Conservation (phyloP, 2,797 vertebrate genomes). For the Triplophysa yarkandensis region DNA sequence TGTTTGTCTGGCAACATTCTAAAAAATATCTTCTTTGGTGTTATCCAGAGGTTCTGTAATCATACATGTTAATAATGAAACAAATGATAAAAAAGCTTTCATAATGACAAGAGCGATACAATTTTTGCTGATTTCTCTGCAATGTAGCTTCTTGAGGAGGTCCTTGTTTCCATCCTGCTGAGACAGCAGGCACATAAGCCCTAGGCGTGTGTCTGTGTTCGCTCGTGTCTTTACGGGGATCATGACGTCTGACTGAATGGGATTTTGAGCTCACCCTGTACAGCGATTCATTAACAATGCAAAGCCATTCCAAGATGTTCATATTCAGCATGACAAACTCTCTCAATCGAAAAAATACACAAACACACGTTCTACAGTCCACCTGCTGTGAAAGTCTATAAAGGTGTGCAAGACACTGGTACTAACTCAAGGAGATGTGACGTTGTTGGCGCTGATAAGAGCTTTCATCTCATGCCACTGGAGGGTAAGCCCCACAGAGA, state of each 20-base stretch:
- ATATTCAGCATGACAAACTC: slow-evolving; percentile 22
- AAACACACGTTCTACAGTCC: slow-evolving; percentile 14
- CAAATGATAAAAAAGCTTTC: too few relatives aligned
- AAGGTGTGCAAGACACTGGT: slow-evolving; percentile 46
- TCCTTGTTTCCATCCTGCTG: slow-evolving; percentile 28
- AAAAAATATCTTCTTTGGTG: too few relatives aligned
- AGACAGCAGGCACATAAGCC: slow-evolving; percentile 25
- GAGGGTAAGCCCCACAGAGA: slow-evolving; percentile 41
- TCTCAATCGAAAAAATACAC: neutral
- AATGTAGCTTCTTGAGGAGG: slow-evolving; percentile 5
- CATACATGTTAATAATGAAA: too few relatives aligned
- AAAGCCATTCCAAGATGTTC: slow-evolving; percentile 34
- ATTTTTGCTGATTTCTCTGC: neutral
- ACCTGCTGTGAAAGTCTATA: slow-evolving; percentile 40
- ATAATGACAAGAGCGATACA: too few relatives aligned
- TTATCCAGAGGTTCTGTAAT: too few relatives aligned
- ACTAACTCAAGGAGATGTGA: slow-evolving; percentile 35
- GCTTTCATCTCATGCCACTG: slow-evolving; percentile 38
- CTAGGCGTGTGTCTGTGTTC: slow-evolving; percentile 22
- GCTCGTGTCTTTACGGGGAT: neutral
- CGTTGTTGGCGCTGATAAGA: slow-evolving; percentile 34
- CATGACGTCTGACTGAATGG: slow-evolving; percentile 9
- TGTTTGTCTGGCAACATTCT: too few relatives aligned
- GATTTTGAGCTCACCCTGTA: slow-evolving; percentile 38
- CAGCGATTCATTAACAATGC: slow-evolving; percentile 28